Base-by-base conservation (phyloP, 2,797 vertebrate species). In the Coregonus ussuriensis region DNA sequence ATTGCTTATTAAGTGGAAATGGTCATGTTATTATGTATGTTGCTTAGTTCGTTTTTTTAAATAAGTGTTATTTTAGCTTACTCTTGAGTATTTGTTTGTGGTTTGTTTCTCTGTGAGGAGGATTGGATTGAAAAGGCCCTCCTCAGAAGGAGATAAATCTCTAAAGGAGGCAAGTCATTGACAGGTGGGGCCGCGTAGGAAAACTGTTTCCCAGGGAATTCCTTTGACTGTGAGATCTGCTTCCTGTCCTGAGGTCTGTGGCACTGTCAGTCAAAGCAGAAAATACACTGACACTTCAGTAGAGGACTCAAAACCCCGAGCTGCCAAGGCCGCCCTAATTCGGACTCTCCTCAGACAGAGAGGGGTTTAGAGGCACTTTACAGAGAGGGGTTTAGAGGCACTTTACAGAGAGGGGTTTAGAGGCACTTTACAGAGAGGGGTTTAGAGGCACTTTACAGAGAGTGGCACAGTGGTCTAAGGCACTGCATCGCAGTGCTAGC, bases 1-100 rank as follows among this genome's bases (percentile, higher is more conserved):
- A 88, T 88, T 31, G 81, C 81, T 80, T 80, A 85, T 90, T 79
- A 59, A 77, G 83, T 89, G 85, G 85, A 89, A 86, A 85, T 77
- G 74, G 72, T 68, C 73, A 11, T 81, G 78, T 88, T 83, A 83
- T 78, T 47, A 85, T 87, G 74, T 76, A 1, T 68, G 75, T 41
- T 74, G 7, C 25, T 53, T 13, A 16, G 35, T 74, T 65, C 78
- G 25, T 77, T 80, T 81, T 85, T 25, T 65, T 65, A 31, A 31
- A 21, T 13, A 25, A 63, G 16, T 9, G 9, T 63, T 51, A 41
- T 15, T 47, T 14, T 4, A 3, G 16, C 16, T 6, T 51, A 21
- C 5, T 59, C 56, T 59, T 59, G 18, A 59, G 56, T 21, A 59
- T 6, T 59, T n/a, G 54, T 59, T 16, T 18, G 56, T 18, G 15